Base-by-base conservation (phyloP, 1,140 invertebrate species). In the Neodiprion pinetum region DNA sequence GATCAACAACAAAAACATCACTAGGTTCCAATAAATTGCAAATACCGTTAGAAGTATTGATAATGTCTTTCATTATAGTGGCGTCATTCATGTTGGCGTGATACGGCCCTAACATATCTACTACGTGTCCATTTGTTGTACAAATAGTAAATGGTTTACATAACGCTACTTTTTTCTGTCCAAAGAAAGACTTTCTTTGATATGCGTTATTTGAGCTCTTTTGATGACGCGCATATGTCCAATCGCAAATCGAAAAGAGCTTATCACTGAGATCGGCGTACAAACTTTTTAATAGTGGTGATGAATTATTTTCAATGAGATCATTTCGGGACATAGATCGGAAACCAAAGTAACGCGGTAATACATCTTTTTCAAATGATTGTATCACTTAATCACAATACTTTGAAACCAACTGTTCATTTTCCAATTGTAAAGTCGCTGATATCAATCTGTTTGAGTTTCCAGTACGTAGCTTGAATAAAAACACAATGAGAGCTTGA, bases 21-120 rank as follows among this genome's bases (percentile, higher is more conserved):
- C 53, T 3, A 3, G 53, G 1, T 53, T 72, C 71, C 7, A 50
- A 72, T 72, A 53, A 53, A 3, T 61, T 17, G 50, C n/a, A 72
- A 21, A 61, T 61, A 53, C 2, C 48, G 40, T n/a, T n/a, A 72
- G n/a, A 48, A 49, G 4, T 40, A 72, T 48, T 10, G n/a, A 72
- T 23, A 66, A 66, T 66, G 7, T 21, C 50, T 10, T 48, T 67
- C 72, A 23, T 70, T 48, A 70, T 23, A 40, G 66, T 9, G 50
- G 76, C 80, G 74, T 83, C 80, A 72, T 83, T 83, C 73, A 65
- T 0, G 66, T 72, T 82, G 4, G 66, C 77, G 28, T 21, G 9
- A 74, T 72, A 81, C 70, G 78, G 77, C 61, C 78, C 76, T 67
- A 49, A 68, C 5, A 74, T 68, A 50, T 79, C 74, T 1, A 77